Conservation (phyloP, 2,113 vertebrate species). For the Rhinolophus sinicus region DNA sequence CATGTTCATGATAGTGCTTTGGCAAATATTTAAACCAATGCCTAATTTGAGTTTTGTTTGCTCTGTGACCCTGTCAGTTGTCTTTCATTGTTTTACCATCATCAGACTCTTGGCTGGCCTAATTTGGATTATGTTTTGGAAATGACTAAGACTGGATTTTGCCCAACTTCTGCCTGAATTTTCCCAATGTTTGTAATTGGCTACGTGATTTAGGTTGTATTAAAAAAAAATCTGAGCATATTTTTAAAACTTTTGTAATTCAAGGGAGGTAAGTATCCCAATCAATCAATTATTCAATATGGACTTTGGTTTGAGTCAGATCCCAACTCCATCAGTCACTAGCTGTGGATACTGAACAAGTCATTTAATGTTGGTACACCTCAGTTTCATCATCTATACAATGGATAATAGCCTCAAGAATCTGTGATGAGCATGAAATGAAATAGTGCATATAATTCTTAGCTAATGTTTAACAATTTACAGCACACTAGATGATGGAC, state of each 20-base stretch:
- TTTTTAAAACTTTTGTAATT: constrained; percentile 5
- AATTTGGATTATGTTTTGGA: not conserved
- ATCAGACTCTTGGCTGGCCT: not conserved
- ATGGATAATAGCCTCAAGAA: not conserved
- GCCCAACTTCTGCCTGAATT: not conserved
- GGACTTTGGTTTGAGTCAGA: not conserved
- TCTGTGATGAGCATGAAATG: not conserved
- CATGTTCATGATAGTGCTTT: not conserved
- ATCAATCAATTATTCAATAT: not conserved
- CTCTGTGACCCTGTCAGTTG: not conserved
- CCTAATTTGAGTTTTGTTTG: not conserved
- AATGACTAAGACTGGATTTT: not conserved
- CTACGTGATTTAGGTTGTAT: not conserved
- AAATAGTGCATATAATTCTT: not conserved
- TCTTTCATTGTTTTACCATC: not conserved
- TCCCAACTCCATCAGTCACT: not conserved
- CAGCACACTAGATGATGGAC: not conserved
- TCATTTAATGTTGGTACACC: not conserved
- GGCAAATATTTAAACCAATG: not conserved
- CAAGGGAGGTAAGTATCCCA: not conserved
- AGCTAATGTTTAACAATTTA: not conserved
- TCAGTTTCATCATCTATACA: not conserved
- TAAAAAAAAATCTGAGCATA: not conserved
- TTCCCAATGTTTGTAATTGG: not conserved
- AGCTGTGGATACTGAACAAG: not conserved